These are phyloP conservation scores for Nibea coibor DNA, from an alignment of 2,113 vertebrate genomes.

Conservation along the genomic window DNA sequence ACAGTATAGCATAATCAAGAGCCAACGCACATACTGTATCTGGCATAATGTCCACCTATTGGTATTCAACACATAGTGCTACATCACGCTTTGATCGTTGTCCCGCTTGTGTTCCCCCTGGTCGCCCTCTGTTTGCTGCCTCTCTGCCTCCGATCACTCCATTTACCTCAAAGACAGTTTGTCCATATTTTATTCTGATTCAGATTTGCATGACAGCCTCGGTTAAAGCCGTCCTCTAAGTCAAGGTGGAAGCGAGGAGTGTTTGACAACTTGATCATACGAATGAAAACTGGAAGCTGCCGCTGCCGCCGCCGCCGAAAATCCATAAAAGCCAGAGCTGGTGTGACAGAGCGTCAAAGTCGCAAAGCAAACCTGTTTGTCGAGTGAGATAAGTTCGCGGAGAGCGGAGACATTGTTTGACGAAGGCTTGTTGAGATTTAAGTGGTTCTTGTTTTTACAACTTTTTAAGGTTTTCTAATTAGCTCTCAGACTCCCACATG, in stretches of 20 bases:
- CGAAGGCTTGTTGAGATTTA: neutral
- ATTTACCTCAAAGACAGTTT: slow-evolving; percentile 48
- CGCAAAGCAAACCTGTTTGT: slow-evolving; percentile 2
- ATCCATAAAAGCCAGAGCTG: neutral
- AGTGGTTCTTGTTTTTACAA: neutral
- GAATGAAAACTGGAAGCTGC: slow-evolving; percentile 29
- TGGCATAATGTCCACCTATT: slow-evolving; percentile 36
- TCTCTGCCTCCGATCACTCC: slow-evolving; percentile 28
- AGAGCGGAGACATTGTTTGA: neutral
- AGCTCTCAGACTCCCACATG: neutral
- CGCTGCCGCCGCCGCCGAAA: neutral
- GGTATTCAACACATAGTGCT: slow-evolving; percentile 50
- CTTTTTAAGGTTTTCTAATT: neutral
- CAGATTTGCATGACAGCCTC: slow-evolving; percentile 41
- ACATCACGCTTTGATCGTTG: slow-evolving; percentile 52
- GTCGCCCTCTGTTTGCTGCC: slow-evolving; percentile 8
- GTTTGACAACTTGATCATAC: slow-evolving; percentile 48
- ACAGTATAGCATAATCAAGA: slow-evolving; percentile 4
- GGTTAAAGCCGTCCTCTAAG: slow-evolving; percentile 39
- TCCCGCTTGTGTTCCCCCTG: slow-evolving; percentile 25
- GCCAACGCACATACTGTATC: slow-evolving; percentile 9
- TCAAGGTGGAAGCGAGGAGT: slow-evolving; percentile 36
- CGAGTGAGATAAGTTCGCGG: neutral
- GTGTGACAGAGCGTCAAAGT: slow-evolving; percentile 29
- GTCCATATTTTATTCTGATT: slow-evolving; percentile 46